Base-by-base conservation (phyloP, 2,888 invertebrate genomes). In the Alsophila aescularia region DNA sequence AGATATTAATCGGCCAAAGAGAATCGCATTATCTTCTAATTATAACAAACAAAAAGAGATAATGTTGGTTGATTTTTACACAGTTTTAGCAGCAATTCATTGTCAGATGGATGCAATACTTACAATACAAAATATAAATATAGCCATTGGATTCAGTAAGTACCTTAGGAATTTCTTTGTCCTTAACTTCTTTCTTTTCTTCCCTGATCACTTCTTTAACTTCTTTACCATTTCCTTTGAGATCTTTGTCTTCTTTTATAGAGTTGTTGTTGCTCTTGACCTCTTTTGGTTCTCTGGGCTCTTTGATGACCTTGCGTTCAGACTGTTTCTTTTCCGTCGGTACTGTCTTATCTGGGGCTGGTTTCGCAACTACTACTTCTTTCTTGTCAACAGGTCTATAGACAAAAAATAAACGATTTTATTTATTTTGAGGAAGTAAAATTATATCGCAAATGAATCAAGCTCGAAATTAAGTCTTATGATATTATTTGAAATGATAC, bases 281-380 rank as follows among this genome's bases (percentile, higher is more conserved):
- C 14, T 85, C 83, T 56, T 83, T 86, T 2, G 42, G 60, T 34
- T 88, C 90, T 70, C 85, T 90, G 16, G 84, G 81, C 52, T 88
- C 88, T 50, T 88, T 87, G 58, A 83, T 87, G 51, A 87, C 86
- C 77, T 88, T 90, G 69, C 79, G 79, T 41, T 87, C 87, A 0
- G 64, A 58, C 56, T 82, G 43, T 29, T 53, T 53, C 24, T 27
- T 56, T 21, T 62, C 62, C 18, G 13, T 43, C 8, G 13, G 18
- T 4, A 39, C 6, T 31, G 6, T 83, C 62, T 81, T 89, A 32
- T 87, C 89, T 1, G 65, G 31, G 3, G 70, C 50, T 0, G 60
- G 43, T 31, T 63, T 57, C 12, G 62, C 16, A 2, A 60, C 10
- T 60, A 58, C 55, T 0, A 57, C 35, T 62, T 85, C 87, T 62